These are phyloP conservation scores for Theropithecus gelada DNA, from an alignment of 2,113 vertebrate genomes.

Conservation along the genomic window DNA sequence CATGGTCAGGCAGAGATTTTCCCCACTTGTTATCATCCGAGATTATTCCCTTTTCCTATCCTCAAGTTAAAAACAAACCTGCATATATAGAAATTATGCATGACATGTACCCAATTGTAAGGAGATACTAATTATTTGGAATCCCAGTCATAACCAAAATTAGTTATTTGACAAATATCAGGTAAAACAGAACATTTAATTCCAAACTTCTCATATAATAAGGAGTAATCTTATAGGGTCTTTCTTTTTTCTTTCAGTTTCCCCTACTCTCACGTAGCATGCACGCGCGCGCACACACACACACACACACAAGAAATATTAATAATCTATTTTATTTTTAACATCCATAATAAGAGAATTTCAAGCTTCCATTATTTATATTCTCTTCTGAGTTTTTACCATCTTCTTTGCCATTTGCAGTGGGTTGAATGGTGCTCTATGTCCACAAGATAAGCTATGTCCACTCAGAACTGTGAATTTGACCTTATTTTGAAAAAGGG, in stretches of 20 bases:
- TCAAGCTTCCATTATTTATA: background rate
- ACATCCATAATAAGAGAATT: background rate
- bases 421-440: background rate
- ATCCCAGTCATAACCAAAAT: background rate
- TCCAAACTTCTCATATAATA: background rate
- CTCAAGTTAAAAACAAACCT: background rate
- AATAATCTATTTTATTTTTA: background rate
- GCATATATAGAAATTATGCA: background rate
- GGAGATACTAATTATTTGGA: background rate
- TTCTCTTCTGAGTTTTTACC: constrained; percentile 19
- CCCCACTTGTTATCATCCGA: background rate
- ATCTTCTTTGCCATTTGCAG: background rate
- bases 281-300: background rate
- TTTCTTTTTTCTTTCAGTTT: background rate
- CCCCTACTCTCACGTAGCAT: background rate
- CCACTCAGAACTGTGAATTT: background rate
- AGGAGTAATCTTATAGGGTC: background rate
- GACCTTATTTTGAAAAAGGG: background rate
- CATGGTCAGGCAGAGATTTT: background rate
- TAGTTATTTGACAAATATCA: background rate
- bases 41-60: background rate
- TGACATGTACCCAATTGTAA: background rate
- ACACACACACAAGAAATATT: background rate
- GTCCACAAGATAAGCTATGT: background rate
- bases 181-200: background rate